phyloP scores from a whole-genome alignment of 2,888 invertebrate species.

The Dicycla oo region DNA sequence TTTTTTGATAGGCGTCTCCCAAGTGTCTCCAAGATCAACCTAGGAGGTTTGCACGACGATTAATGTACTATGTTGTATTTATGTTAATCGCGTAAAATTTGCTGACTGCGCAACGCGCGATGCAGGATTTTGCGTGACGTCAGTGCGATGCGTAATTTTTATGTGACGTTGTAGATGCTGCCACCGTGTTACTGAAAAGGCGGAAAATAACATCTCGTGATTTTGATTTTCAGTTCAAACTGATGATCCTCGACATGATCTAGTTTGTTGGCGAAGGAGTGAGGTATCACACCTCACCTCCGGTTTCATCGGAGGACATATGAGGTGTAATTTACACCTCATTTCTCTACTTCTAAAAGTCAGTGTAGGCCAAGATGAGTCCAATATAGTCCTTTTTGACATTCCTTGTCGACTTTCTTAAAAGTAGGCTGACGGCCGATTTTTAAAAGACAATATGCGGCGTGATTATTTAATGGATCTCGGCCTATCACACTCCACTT shows the following conservation, averaged over 20 bases:
- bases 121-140: not conserved
- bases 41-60: no score
- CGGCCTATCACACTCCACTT: not conserved
- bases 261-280: not conserved
- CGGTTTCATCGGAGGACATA: no score
- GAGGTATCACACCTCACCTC: no score
- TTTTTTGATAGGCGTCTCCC: no score
- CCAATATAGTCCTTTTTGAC: not conserved
- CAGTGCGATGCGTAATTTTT: not conserved
- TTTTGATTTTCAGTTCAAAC: not conserved
- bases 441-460: not conserved
- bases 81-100: not conserved
- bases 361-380: not conserved
- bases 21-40: no score
- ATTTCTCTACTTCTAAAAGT: no score
- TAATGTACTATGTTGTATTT: no score
- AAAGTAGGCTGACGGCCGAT: not conserved
- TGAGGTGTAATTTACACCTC: no score
- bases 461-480: not conserved
- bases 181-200: no score
- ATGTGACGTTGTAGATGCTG: not conserved
- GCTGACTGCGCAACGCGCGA: not conserved
- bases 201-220: not conserved
- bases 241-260: not conserved
- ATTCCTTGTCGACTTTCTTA: not conserved